These are phyloP conservation scores for Periparus ater DNA, from an alignment of 2,797 vertebrate species.

Conservation along the genomic window DNA sequence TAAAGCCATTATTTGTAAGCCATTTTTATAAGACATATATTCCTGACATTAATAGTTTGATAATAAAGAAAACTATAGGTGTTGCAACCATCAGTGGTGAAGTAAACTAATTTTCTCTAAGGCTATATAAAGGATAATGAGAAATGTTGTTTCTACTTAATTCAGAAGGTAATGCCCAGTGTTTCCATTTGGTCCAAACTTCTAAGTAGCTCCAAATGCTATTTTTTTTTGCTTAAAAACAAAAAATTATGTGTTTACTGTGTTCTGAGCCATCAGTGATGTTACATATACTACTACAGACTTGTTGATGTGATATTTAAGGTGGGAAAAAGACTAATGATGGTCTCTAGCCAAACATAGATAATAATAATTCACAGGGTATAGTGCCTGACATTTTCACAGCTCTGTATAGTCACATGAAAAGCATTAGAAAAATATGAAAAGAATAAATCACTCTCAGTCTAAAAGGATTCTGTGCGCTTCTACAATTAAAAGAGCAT, in stretches of 20 bases:
- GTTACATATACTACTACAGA: neutral
- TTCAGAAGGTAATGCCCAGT: neutral
- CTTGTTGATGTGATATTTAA: slow-evolving; percentile 16
- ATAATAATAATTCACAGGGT: neutral
- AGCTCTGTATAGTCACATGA: neutral
- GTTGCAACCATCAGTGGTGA: neutral
- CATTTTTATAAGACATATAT: neutral
- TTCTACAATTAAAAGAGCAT: slow-evolving; percentile 50
- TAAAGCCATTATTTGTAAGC: neutral
- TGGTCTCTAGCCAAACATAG: neutral
- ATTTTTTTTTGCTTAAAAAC: slow-evolving; percentile 6
- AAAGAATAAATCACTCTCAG: neutral
- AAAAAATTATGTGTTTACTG: neutral
- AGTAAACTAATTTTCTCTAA: neutral
- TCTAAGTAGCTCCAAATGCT: neutral
- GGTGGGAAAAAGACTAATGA: neutral
- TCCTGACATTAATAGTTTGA: neutral
- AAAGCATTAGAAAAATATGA: neutral
- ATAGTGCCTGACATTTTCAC: neutral
- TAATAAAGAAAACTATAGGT: neutral
- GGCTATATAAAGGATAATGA: neutral
- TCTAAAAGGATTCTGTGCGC: slow-evolving; percentile 17
- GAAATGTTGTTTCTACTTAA: neutral
- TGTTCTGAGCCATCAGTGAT: neutral
- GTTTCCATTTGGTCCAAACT: neutral